Evolutionary conservation across 92 coral and sea anemone species (phyloP), one percentile per base, ranked within the genome.

Genomic region (Desmophyllum pertusum): DNA sequence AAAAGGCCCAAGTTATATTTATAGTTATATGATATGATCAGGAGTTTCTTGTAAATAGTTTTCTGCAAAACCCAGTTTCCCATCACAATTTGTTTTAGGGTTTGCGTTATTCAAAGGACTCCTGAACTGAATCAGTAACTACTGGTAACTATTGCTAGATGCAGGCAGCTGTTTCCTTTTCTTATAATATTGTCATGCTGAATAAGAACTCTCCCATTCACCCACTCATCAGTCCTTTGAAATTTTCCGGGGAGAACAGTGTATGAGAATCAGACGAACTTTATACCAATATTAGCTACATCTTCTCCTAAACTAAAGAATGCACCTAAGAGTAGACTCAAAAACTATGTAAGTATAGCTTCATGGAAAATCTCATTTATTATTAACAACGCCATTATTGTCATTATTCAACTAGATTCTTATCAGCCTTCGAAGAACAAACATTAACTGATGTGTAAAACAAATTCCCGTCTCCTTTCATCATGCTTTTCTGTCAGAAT

Each of bases 361-460:
- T 17, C 46, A 18, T 21, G 40, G 10, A 52, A 33, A 48, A 37
- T 19, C 65, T 36, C 62, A 80, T 80, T 50, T 7, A 80, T 67
- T 80, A 80, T 80, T 80, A 51, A 80, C 65, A 66, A 29, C 25
- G 36, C 71, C 10, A 64, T 35, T 25, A 19, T 57, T 7, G 36
- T 53, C 10, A 64, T 35, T 25, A 19, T 57, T 7, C 67, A 27
- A 18, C 29, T 15, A 17, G 25, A 63, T 25, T 27, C 7, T 35
- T 48, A 43, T n/a, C 9, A 4, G 2, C 11, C 13, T 57, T 6
- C 33, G 30, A 23, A 23, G 63, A 23, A 55, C 23, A 5, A 59
- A 59, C 33, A 27, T n/a, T n/a, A 59, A 59, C 35, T 59, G 65
- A 3, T 25, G 35, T 59, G 35, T n/a, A 25, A 9, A 53, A 59